phyloP scores from a whole-genome alignment of 2,797 vertebrate genomes.

The Eospalax fontanierii region DNA sequence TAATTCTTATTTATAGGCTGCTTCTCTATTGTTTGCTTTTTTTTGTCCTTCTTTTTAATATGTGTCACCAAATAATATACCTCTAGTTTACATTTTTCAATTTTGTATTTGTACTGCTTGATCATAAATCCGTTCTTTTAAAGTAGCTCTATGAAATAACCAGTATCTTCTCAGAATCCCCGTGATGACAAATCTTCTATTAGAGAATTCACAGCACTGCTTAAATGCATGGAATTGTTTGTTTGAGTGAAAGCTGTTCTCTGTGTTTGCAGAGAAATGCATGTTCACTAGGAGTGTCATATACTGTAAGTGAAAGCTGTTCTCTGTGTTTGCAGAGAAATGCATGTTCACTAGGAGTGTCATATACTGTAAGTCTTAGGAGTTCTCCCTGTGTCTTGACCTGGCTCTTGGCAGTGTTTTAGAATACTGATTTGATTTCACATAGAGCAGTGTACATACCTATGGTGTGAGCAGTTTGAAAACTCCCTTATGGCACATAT shows the following conservation, averaged over 20 bases:
- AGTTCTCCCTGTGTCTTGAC: constrained; percentile 74
- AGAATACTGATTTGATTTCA: constrained; percentile 73
- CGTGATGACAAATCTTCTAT: not conserved
- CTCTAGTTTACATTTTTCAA: not conserved
- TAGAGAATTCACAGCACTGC: constrained; percentile 1
- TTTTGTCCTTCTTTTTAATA: not conserved
- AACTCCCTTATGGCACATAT: constrained; percentile 78
- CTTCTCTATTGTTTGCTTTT: not conserved
- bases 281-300: constrained; percentile 21
- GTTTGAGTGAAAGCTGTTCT: constrained; percentile 9
- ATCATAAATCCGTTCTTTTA: not conserved
- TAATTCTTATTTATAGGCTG: not conserved
- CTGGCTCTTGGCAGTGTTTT: constrained; percentile 75
- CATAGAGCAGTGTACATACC: constrained; percentile 77
- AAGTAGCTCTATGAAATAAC: constrained; percentile 9
- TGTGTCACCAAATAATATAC: not conserved
- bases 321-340: not conserved
- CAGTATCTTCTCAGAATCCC: constrained; percentile 29
- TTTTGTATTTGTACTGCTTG: not conserved
- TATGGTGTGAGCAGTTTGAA: constrained; percentile 82
- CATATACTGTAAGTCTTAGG: constrained; percentile 67
- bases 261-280: not conserved
- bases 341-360: not conserved
- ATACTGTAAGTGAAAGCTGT: not conserved
- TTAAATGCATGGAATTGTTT: not conserved